Base-by-base conservation (phyloP, 2,113 vertebrate species). In the Gorsachius goisagi region DNA sequence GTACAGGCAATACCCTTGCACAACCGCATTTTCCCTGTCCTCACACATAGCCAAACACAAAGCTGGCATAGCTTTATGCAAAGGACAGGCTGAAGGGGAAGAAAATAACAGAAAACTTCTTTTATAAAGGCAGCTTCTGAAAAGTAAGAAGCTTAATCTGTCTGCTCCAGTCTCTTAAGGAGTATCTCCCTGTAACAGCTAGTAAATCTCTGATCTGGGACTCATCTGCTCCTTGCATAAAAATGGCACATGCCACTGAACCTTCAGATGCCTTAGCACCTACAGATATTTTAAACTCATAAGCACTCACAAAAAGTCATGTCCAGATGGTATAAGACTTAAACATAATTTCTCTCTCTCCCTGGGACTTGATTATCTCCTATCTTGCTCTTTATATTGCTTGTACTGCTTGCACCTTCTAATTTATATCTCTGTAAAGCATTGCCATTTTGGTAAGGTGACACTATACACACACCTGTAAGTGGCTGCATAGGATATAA, bases 251-350 rank as follows among this genome's bases (percentile, higher is more conserved):
- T 91, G 80, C 63, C 1, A 0, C 77, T 73, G 87, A 92, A 95
- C 81, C 64, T 93, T 96, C 56, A 75, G 52, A 89, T 90, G 88
- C 80, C 90, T 95, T 92, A 75, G 90, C 93, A 95, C 85, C 86
- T 96, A 92, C 55, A 85, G 85, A 66, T 89, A 92, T 95, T 93
- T 96, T 94, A 91, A 93, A 92, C 89, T 37, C 85, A 30, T 55
- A 67, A 92, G 59, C 88, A 84, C n/a, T 87, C 58, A 64, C 60
- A 73, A 89, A 63, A 75, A 90, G 66, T 89, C 21, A 0, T 37
- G 58, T 82, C 89, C 95, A 96, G 89, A 90, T 97, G 96, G 94
- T 47, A 20, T 11, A 82, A 90, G 80, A 27, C 66, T 93, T 85
- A 75, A 81, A 82, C 76, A 68, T 49, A 68, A 52, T 64, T 84